These are phyloP conservation scores for Eulemur coronatus DNA, from an alignment of 2,797 vertebrate species.

Conservation along the genomic window DNA sequence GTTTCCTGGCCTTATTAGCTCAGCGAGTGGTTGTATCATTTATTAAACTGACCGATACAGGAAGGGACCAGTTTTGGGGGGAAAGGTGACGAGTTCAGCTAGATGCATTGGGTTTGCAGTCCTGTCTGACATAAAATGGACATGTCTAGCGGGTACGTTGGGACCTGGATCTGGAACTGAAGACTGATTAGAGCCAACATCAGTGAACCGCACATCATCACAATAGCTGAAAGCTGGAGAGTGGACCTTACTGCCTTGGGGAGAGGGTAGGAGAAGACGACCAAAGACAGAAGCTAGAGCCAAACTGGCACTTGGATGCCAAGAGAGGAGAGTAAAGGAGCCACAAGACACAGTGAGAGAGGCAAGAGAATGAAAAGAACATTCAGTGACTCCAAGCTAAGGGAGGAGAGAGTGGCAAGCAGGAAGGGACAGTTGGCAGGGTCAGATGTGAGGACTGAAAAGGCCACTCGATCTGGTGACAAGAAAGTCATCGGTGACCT, in stretches of 20 bases:
- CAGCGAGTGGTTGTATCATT: background rate
- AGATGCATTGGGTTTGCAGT: background rate
- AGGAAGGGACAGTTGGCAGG: background rate
- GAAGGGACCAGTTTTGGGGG: background rate
- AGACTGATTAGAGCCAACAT: background rate
- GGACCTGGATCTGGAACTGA: background rate
- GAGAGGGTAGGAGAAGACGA: background rate
- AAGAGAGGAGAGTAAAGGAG: background rate
- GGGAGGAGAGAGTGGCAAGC: background rate
- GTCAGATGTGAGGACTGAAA: slow-evolving; percentile 23
- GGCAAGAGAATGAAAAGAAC: background rate
- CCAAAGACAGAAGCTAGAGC: background rate
- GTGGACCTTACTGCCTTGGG: background rate
- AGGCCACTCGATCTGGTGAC: background rate
- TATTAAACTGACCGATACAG: background rate
- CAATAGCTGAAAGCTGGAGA: background rate
- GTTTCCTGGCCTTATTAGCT: background rate
- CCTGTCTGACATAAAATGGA: background rate
- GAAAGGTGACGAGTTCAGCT: background rate
- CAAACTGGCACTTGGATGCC: background rate
- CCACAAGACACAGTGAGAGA: background rate
- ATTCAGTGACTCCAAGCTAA: background rate
- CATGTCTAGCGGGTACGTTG: background rate
- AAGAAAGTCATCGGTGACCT: slow-evolving; percentile 28
- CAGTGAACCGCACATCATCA: background rate